These are phyloP conservation scores for Agriopis aurantiaria DNA, from an alignment of 2,888 invertebrate genomes.

Conservation along the genomic window DNA sequence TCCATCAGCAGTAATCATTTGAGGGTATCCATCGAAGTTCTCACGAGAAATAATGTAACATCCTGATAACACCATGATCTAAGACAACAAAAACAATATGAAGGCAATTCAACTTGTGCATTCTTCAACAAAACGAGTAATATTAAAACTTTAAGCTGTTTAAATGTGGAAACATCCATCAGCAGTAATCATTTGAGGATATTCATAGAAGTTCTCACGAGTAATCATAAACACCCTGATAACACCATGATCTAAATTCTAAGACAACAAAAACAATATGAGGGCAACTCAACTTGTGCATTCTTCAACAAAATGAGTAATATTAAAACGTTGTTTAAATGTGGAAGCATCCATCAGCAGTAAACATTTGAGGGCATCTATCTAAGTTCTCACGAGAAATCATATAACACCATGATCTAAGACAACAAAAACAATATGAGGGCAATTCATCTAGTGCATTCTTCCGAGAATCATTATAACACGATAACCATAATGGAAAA, in stretches of 20 bases:
- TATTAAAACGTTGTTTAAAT: no score
- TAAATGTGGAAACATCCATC: neutral
- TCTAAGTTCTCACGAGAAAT: slow-evolving; percentile 35
- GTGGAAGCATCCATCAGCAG: neutral
- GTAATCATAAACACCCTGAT: slow-evolving; percentile 35
- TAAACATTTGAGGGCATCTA: neutral
- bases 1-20: no score
- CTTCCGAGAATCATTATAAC: slow-evolving; percentile 39
- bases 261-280: slow-evolving; percentile 34
- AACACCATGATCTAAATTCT: slow-evolving; percentile 36
- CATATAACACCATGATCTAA: slow-evolving; percentile 34
- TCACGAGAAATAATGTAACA: slow-evolving; percentile 37
- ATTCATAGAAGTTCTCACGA: slow-evolving; percentile 26
- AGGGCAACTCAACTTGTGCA: slow-evolving; percentile 34
- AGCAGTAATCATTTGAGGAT: neutral
- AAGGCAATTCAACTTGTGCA: neutral
- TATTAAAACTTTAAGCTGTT: no score
- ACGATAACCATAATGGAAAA: slow-evolving; percentile 36
- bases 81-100: neutral
- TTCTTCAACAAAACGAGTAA: neutral
- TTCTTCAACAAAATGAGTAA: slow-evolving; percentile 19
- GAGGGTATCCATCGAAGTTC: slow-evolving; percentile 10
- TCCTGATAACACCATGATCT: slow-evolving; percentile 6
- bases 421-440: slow-evolving; percentile 33
- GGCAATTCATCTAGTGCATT: slow-evolving; percentile 36